Percentiles rank a stretch among this genome's conserved stretches.
Evolutionary conservation across 1,140 invertebrate genomes (phyloP).

Genomic region (Cherax quadricarinatus): DNA sequence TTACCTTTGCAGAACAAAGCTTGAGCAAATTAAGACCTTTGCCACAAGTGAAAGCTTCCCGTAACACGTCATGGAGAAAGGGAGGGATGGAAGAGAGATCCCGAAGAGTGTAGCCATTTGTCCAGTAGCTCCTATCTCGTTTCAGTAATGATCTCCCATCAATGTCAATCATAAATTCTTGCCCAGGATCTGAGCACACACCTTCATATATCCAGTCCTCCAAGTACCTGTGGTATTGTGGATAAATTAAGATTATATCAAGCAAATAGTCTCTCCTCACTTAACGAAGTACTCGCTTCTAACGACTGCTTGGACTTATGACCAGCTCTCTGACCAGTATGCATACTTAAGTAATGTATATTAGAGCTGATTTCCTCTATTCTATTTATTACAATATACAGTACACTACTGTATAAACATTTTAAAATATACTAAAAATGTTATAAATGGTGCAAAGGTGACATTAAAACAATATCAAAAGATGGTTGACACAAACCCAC

Average conservation of each 20-base stretch:
- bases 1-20: constrained; percentile 55
- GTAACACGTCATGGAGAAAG: constrained; percentile 39
- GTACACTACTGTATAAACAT: too few species aligned
- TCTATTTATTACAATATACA: too few species aligned
- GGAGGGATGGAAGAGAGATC: constrained; percentile 23
- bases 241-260: too few species aligned
- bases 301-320: neutral
- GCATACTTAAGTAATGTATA: too few species aligned
- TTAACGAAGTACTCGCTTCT: too few species aligned
- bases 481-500: too few species aligned
- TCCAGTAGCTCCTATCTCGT: constrained; percentile 59
- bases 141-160: constrained; percentile 38
- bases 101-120: constrained; percentile 51
- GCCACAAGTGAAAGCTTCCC: constrained; percentile 58
- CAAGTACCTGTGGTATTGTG: constrained; percentile 35
- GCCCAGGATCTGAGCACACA: constrained; percentile 49
- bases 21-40: constrained; percentile 54
- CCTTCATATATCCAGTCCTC: constrained; percentile 62
- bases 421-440: too few species aligned
- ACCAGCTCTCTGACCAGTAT: neutral
- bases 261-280: neutral
- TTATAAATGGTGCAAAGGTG: too few species aligned
- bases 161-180: constrained; percentile 59
- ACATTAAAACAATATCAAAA: too few species aligned
- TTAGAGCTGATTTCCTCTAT: too few species aligned